Percentiles rank a stretch among this genome's conserved stretches.
Conservation (phyloP, 1,140 invertebrate species). For the Heterodera schachtii region DNA sequence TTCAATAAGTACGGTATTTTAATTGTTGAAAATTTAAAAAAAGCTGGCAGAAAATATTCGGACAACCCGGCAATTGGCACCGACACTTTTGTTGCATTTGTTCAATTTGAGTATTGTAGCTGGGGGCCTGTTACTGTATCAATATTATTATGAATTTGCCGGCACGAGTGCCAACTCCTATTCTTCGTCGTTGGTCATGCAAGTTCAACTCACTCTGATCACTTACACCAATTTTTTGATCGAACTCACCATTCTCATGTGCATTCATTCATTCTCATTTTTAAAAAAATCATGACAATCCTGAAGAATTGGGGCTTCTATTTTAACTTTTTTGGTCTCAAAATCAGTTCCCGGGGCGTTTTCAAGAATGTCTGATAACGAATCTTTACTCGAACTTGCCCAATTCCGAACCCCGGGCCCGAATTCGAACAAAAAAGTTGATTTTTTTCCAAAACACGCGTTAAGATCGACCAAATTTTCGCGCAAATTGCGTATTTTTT, state of each 20-base stretch:
- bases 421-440: no score
- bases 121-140: background rate
- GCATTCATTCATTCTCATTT: background rate
- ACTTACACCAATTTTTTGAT: background rate
- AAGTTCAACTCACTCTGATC: background rate
- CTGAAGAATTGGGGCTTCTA: no score
- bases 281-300: no score
- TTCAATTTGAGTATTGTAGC: background rate
- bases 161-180: background rate
- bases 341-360: no score
- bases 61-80: slow-evolving; percentile 15
- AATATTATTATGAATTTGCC: background rate
- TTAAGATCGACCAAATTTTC: no score
- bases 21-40: background rate
- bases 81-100: slow-evolving; percentile 15
- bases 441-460: no score
- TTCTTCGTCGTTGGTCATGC: background rate
- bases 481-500: no score
- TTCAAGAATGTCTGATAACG: no score
- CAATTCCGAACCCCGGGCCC: no score
- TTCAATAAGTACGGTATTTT: no score
- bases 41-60: slow-evolving; percentile 22
- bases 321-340: no score
- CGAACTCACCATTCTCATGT: background rate
- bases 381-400: no score